These are phyloP conservation scores for Cephus cinctus DNA, from an alignment of 1,140 invertebrate genomes.

Conservation along the genomic window DNA sequence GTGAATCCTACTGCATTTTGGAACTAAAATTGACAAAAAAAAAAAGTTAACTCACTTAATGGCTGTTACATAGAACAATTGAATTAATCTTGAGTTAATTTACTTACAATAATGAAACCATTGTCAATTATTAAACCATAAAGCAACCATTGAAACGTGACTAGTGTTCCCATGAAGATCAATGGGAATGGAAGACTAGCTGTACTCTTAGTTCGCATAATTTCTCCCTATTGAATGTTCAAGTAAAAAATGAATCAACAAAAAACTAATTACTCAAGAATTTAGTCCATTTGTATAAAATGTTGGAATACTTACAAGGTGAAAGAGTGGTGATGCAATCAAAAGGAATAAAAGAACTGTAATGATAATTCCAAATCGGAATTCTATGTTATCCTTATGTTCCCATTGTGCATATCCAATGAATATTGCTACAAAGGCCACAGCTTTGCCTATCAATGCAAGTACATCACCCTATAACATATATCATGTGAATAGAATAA, in stretches of 20 bases:
- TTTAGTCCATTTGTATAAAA: constrained; percentile 3
- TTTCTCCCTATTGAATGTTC: constrained; percentile 62
- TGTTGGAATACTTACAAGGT: constrained; percentile 60
- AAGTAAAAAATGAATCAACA: constrained; percentile 20
- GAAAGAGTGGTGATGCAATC: constrained; percentile 69
- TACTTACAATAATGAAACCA: constrained; percentile 74
- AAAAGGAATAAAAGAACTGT: constrained; percentile 67
- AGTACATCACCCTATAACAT: constrained; percentile 33
- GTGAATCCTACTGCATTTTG: constrained; percentile 68
- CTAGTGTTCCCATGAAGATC: constrained; percentile 74
- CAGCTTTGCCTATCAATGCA: constrained; percentile 50
- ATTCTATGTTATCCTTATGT: constrained; percentile 63
- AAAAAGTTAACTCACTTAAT: constrained; percentile 1
- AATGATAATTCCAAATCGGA: constrained; percentile 68
- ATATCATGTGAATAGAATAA: background rate
- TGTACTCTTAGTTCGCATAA: constrained; percentile 74
- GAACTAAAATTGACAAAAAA: constrained; percentile 51
- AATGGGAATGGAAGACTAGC: constrained; percentile 79
- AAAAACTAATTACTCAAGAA: constrained; percentile 11
- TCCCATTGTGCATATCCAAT: constrained; percentile 66
- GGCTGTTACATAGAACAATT: constrained; percentile 30
- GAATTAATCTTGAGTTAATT: constrained; percentile 21
- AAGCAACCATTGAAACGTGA: constrained; percentile 74
- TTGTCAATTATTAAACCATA: constrained; percentile 80
- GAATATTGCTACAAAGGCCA: constrained; percentile 58